Evolutionary conservation across 2,888 invertebrate species (phyloP), one percentile per base, ranked within the genome.

Genomic region (Scaptomyza polygonia): DNA sequence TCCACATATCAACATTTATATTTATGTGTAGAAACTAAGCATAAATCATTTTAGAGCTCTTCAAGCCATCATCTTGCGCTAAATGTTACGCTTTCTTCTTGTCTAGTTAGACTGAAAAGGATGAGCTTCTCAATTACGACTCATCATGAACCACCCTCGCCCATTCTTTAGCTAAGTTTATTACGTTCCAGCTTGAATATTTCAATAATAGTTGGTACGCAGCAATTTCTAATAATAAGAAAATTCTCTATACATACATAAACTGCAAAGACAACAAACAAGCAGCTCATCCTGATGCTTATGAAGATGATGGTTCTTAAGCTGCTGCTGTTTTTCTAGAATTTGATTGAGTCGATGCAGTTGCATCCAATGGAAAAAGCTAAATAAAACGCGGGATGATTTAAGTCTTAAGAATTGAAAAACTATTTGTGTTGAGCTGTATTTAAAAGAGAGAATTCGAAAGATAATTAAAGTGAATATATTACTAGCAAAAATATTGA

Each of bases 141-240:
- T 36, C 7, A 14, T n/a, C 5, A 1, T 36, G 5, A 18, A 6
- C 12, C 21, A 9, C 11, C 18, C 32, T 9, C 3, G 0, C 16
- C 12, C 1, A n/a, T 16, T 16, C 32, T n/a, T 4, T 27, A n/a
- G 12, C 42, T 11, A 12, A 30, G 7, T 48, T 18, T 21, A 49
- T 43, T 52, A 42, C 27, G 43, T 36, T 39, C 21, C 49, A 67
- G 64, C 62, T 54, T 1, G 78, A 70, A 69, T 76, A 82, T 86
- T 79, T 83, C 72, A 78, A 83, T 83, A 74, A 78, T 56, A 56
- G 32, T 52, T 64, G 84, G 66, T 67, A 79, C 69, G 64, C 66
- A 77, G 77, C 72, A 84, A 79, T 68, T 62, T 81, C 32, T 79
- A 36, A 74, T 56, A 70, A 77, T 77, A 79, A 73, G 9, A 54